Evolutionary conservation across 2,113 vertebrate species (phyloP), one percentile per base, ranked within the genome.

Genomic region (Acanthochromis polyacanthus): DNA sequence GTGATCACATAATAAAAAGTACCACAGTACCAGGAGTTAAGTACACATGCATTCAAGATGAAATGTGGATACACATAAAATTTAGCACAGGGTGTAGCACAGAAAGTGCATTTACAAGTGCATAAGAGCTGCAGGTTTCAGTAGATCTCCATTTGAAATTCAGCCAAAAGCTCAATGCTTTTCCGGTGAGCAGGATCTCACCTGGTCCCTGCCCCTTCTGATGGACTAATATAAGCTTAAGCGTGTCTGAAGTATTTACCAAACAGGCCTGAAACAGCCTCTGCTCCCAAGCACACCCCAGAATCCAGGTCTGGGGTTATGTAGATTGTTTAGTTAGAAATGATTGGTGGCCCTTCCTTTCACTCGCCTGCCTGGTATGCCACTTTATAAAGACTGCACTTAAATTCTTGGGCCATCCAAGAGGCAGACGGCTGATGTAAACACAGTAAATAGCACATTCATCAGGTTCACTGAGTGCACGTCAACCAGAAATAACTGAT

Each of bases 371-470:
- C 74, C 88, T 86, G 89, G 75, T 81, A 78, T 65, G 74, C 67
- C 91, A 89, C 91, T 92, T 91, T 88, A 90, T 87, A 89, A 91
- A 93, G 84, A 72, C 87, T 83, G 89, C 91, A 92, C 90, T 95
- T 93, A 91, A 91, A 93, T 90, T 85, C 92, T 79, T 48, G 62
- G 85, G 84, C 86, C 83, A 87, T 89, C 88, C 12, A 10, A 83
- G 84, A 51, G 80, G 71, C 78, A 82, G 90, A 84, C 78, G 63
- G 79, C 65, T 86, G 85, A 85, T 80, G 89, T 94, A 94, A 95
- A 95, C 94, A 94, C 79, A 88, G 93, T 93, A 93, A 94, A 93
- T 88, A 91, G 87, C 82, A 80, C 77, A 84, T 91, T 90, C 76
- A 81, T 85, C 84, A 82, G 81, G 91, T 90, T 86, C 85, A 87